Percentiles rank a stretch among this genome's conserved stretches.
Evolutionary conservation across 2,797 vertebrate species (phyloP).

Genomic region (Danio tinwini): DNA sequence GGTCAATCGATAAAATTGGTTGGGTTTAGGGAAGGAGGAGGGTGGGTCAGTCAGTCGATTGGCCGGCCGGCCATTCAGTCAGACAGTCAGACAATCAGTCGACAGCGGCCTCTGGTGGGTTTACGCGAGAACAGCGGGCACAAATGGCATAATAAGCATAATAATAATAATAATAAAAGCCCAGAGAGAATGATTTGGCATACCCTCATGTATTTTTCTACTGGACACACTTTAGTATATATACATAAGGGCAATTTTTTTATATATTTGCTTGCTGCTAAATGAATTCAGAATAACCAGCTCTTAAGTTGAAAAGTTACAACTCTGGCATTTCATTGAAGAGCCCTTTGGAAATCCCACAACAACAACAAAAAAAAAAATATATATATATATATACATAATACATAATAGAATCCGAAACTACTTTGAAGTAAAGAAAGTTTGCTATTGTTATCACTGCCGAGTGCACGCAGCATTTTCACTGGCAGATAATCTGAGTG

Average conservation of each 20-base stretch:
- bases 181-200: not conserved
- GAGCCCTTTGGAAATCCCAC: slow-evolving; percentile 7
- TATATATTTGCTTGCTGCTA: not conserved
- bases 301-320: not conserved
- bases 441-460: slow-evolving; percentile 57
- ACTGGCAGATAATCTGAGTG: slow-evolving; percentile 59
- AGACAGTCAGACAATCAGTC: too few species aligned
- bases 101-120: too few species aligned
- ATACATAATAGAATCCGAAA: slow-evolving; percentile 51
- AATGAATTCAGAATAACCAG: slow-evolving; percentile 14
- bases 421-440: slow-evolving; percentile 61
- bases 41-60: too few species aligned
- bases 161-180: too few species aligned
- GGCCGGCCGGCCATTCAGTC: too few species aligned
- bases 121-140: too few species aligned
- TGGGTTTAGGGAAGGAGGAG: too few species aligned
- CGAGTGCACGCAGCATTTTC: slow-evolving; percentile 50
- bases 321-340: slow-evolving; percentile 28
- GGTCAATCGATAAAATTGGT: too few species aligned
- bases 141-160: too few species aligned
- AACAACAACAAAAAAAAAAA: too few species aligned
- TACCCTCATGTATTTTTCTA: not conserved
- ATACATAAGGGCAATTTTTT: not conserved
- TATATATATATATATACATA: slow-evolving; percentile 17
- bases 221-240: not conserved